These are phyloP conservation scores for Cylas formicarius DNA, from an alignment of 1,140 invertebrate species.

Conservation along the genomic window DNA sequence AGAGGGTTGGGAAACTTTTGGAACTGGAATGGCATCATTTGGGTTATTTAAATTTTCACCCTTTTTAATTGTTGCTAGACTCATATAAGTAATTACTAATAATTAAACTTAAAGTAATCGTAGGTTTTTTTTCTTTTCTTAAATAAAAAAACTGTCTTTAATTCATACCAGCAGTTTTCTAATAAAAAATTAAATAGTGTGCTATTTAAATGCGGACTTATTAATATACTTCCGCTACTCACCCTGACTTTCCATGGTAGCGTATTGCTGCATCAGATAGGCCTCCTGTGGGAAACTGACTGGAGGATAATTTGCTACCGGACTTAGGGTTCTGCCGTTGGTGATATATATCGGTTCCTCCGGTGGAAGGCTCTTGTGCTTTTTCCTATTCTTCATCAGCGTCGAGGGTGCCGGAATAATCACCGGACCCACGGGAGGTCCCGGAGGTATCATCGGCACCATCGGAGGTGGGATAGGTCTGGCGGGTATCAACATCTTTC, in stretches of 20 bases:
- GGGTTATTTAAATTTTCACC: too few species aligned
- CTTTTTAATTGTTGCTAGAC: too few species aligned
- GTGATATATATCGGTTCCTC: conserved; percentile 60
- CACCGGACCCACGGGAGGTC: conserved; percentile 30
- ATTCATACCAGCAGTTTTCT: too few species aligned
- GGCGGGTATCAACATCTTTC: conserved; percentile 41
- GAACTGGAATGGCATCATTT: too few species aligned
- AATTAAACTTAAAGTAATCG: too few species aligned
- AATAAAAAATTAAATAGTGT: too few species aligned
- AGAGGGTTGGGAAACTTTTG: too few species aligned
- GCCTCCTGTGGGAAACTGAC: conserved; percentile 56
- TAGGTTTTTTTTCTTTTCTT: too few species aligned
- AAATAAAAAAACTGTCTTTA: too few species aligned
- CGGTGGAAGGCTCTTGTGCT: conserved; percentile 33
- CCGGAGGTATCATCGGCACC: conserved; percentile 37
- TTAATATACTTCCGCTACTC: too few species aligned
- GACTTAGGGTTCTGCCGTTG: conserved; percentile 49
- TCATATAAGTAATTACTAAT: too few species aligned
- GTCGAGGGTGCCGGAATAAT: conserved; percentile 33
- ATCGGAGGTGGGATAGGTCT: conserved; percentile 41
- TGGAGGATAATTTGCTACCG: conserved; percentile 55
- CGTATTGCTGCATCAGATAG: conserved; percentile 54
- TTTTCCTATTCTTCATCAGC: conserved; percentile 32
- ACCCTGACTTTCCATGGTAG: conserved; percentile 44
- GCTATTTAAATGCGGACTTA: too few species aligned